Evolutionary conservation across 2,113 vertebrate genomes (phyloP).

Genomic region (Dipodomys merriami): DNA sequence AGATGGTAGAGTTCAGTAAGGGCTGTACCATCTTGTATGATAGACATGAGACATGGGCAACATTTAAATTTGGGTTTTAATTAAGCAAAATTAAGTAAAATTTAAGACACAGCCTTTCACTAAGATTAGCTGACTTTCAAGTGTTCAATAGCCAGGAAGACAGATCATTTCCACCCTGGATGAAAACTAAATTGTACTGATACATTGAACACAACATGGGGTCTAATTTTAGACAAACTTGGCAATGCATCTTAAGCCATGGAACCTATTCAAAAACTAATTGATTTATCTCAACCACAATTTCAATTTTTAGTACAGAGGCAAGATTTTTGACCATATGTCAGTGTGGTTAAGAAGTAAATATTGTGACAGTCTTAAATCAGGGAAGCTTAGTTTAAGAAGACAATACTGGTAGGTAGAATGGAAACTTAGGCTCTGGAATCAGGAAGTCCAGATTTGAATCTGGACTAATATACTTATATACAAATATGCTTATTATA

Average conservation of each 20-base stretch:
- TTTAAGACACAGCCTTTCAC: neutral
- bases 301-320: neutral
- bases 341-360: neutral
- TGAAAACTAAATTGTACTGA: neutral
- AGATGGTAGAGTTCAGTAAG: neutral
- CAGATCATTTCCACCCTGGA: neutral
- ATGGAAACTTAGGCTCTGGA: neutral
- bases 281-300: neutral
- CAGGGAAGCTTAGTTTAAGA: neutral
- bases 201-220: neutral
- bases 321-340: neutral
- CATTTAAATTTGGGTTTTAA: conserved; percentile 18
- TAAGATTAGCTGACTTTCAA: neutral
- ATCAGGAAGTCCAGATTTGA: neutral
- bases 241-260: neutral
- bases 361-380: neutral
- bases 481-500: too few species aligned
- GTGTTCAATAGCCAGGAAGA: neutral
- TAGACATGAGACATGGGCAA: neutral
- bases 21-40: neutral
- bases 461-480: neutral
- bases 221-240: neutral
- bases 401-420: neutral
- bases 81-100: neutral
- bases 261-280: neutral